Evolutionary conservation across 2,113 vertebrate genomes (phyloP).

Genomic region (Trinectes maculatus): DNA sequence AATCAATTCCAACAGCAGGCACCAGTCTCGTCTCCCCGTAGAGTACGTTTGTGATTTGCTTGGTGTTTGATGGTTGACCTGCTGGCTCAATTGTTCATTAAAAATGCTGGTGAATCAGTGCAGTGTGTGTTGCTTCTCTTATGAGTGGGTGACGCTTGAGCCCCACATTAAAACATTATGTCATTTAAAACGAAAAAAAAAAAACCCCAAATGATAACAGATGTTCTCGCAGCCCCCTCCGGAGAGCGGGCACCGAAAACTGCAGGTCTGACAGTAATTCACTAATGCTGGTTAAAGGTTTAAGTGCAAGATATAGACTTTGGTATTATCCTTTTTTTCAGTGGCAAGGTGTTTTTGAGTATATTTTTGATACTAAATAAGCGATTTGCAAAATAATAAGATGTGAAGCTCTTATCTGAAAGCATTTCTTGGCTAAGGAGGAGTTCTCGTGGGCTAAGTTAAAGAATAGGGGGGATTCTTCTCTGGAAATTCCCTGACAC

Average conservation of each 20-base stretch:
- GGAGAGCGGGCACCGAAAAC: slow-evolving; percentile 19
- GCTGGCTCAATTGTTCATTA: slow-evolving; percentile 59
- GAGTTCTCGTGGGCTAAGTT: slow-evolving; percentile 24
- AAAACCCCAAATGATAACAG: slow-evolving; percentile 73
- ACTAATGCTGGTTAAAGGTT: slow-evolving; percentile 20
- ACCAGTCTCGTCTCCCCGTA: slow-evolving; percentile 3
- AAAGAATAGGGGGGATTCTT: slow-evolving; percentile 42
- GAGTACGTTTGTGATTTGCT: slow-evolving; percentile 55
- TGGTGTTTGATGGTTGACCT: slow-evolving; percentile 75
- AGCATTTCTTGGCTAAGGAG: slow-evolving; percentile 30
- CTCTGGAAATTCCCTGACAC: slow-evolving; percentile 59
- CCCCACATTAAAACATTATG: slow-evolving; percentile 63
- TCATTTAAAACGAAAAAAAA: slow-evolving; percentile 57
- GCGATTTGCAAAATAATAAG: slow-evolving; percentile 21
- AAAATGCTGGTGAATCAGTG: slow-evolving; percentile 38
- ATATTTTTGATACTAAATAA: slow-evolving; percentile 13
- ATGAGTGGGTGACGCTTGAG: slow-evolving; percentile 43
- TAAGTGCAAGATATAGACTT: not conserved
- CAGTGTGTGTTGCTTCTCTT: slow-evolving; percentile 32
- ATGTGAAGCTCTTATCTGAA: slow-evolving; percentile 31
- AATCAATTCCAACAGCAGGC: slow-evolving; percentile 40
- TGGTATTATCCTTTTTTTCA: not conserved
- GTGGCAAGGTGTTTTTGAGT: slow-evolving; percentile 5
- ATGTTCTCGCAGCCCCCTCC: slow-evolving; percentile 48
- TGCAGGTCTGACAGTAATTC: slow-evolving; percentile 11